phyloP scores from a whole-genome alignment of 2,113 vertebrate species.

The Seriola dumerili region DNA sequence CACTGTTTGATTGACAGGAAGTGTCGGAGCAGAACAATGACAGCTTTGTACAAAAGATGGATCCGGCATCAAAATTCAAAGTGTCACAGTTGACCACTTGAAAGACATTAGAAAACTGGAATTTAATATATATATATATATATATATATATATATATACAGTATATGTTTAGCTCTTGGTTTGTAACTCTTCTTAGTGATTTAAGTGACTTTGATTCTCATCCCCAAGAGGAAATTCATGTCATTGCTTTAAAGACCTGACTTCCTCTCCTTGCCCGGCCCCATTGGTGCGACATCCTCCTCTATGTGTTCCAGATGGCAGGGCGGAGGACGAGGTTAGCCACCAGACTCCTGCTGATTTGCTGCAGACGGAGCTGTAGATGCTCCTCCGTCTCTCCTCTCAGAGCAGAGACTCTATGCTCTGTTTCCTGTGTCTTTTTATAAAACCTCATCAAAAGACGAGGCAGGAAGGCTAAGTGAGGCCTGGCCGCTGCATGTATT shows the following conservation, averaged over 20 bases:
- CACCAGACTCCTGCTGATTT: slow-evolving; percentile 57
- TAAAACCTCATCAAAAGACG: slow-evolving; percentile 43
- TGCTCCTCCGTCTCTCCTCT: slow-evolving; percentile 11
- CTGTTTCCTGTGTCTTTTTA: slow-evolving; percentile 60
- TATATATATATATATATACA: no score
- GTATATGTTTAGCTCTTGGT: not conserved
- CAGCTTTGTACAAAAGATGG: not conserved
- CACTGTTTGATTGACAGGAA: slow-evolving; percentile 1
- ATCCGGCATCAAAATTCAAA: not conserved
- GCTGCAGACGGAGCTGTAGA: slow-evolving; percentile 52
- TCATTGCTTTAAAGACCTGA: slow-evolving; percentile 29
- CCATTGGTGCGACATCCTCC: slow-evolving; percentile 56
- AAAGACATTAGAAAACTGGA: not conserved
- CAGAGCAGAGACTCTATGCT: not conserved
- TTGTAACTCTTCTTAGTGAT: not conserved
- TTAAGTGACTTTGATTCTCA: slow-evolving; percentile 10
- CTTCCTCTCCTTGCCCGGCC: slow-evolving; percentile 41
- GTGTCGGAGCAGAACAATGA: no score
- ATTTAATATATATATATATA: not conserved
- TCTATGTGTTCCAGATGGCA: slow-evolving; percentile 68
- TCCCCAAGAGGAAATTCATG: slow-evolving; percentile 52
- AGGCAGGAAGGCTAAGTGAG: slow-evolving; percentile 34
- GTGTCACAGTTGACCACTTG: not conserved
- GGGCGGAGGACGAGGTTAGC: slow-evolving; percentile 21
- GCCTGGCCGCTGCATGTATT: not conserved